Evolutionary conservation across 2,797 vertebrate species (phyloP).

Genomic region (Sitta carolinensis): DNA sequence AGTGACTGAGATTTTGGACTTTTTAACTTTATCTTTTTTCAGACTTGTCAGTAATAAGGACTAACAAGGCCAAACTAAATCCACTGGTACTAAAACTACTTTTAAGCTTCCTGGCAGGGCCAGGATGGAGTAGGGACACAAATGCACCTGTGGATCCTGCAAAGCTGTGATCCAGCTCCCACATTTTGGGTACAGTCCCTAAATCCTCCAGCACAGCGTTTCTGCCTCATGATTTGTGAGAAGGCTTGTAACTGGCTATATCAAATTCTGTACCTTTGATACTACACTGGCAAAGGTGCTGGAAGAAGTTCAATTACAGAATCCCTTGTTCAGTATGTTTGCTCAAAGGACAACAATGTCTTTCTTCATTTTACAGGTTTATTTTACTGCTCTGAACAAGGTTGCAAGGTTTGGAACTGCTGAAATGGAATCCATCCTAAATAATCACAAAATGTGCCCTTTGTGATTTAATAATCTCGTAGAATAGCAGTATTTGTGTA

Average conservation of each 20-base stretch:
- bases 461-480: background rate
- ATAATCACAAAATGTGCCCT: background rate
- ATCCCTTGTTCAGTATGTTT: background rate
- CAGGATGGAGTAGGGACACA: background rate
- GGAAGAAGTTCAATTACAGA: constrained; percentile 21
- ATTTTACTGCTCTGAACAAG: constrained; percentile 20
- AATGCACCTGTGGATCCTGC: accelerated
- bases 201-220: background rate
- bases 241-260: background rate
- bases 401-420: background rate
- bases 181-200: background rate
- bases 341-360: constrained; percentile 22
- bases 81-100: background rate
- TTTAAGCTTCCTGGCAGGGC: background rate
- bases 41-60: background rate
- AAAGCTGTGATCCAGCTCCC: background rate
- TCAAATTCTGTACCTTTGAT: background rate
- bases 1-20: background rate
- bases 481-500: constrained; percentile 41
- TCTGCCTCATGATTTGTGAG: background rate
- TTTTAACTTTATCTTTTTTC: background rate
- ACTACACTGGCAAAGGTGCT: background rate
- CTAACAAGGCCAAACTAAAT: background rate
- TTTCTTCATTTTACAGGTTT: constrained; percentile 31
- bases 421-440: background rate